A percentile compares a stretch with the other conserved stretches of the same genome.
phyloP scores from a whole-genome alignment of 2,113 vertebrate genomes.

The Pluvianellus socialis region DNA sequence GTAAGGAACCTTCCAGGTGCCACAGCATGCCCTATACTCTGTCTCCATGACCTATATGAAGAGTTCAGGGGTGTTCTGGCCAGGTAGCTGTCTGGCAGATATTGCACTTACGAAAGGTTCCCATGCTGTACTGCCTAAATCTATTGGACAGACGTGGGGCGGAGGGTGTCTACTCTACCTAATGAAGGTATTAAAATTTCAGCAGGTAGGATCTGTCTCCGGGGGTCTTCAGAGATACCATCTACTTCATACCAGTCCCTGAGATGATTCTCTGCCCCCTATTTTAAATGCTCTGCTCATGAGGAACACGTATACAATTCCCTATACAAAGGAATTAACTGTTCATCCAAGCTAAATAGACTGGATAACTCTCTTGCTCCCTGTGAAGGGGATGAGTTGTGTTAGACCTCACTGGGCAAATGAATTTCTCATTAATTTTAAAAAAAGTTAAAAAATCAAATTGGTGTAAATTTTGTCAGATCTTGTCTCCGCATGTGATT shows the following conservation, averaged over 20 bases:
- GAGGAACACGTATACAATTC: too few species aligned
- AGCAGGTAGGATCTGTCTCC: background rate
- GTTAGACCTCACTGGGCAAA: background rate
- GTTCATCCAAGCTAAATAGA: background rate
- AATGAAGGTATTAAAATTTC: background rate
- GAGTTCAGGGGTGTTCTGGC: background rate
- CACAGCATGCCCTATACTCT: background rate
- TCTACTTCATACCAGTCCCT: background rate
- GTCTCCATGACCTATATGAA: background rate
- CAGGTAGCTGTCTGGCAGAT: background rate
- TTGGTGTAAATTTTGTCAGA: background rate
- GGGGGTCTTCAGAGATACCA: background rate
- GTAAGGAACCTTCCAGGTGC: background rate
- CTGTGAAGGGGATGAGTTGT: background rate
- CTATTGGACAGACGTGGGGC: accelerated
- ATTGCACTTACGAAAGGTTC: background rate
- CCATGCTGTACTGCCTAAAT: background rate
- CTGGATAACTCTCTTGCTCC: background rate
- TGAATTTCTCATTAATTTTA: background rate
- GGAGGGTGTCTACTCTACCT: background rate
- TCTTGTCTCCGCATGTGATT: background rate
- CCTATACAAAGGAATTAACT: background rate
- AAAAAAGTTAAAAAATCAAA: background rate
- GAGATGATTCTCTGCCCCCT: background rate
- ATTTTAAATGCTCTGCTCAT: background rate